Percentiles rank a stretch among this genome's conserved stretches.
These are phyloP conservation scores for Muscicapa striata DNA, from an alignment of 2,797 vertebrate species.

Conservation along the genomic window DNA sequence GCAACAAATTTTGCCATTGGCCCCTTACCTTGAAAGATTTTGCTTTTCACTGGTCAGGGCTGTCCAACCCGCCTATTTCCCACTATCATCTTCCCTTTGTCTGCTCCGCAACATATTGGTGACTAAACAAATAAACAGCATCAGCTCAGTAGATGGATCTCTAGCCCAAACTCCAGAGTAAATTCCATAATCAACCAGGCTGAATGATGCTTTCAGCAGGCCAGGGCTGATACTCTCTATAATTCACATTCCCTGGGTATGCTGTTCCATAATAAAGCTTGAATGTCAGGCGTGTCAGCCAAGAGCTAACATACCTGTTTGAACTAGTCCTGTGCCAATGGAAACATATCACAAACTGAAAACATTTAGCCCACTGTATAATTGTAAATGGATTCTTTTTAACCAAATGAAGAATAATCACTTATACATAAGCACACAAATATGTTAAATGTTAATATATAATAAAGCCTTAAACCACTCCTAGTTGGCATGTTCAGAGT, in stretches of 20 bases:
- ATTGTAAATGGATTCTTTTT: conserved; percentile 71
- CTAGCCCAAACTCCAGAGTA: conserved; percentile 58
- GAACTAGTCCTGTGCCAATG: conserved; percentile 73
- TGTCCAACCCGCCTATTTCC: neutral
- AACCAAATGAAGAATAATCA: conserved; percentile 66
- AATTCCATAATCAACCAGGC: conserved; percentile 75
- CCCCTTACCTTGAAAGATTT: neutral
- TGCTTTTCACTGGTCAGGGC: neutral
- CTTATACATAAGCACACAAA: conserved; percentile 41
- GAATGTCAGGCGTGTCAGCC: conserved; percentile 75
- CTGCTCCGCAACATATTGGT: conserved; percentile 16
- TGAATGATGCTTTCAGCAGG: conserved; percentile 78
- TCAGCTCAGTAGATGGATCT: conserved; percentile 60
- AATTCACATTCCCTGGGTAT: conserved; percentile 75
- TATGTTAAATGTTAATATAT: conserved; percentile 58
- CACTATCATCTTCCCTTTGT: conserved; percentile 43
- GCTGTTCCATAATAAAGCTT: conserved; percentile 71
- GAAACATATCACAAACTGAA: conserved; percentile 69
- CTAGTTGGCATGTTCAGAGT: conserved; percentile 31
- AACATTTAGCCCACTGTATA: conserved; percentile 68
- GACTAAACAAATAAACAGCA: conserved; percentile 66
- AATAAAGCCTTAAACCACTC: conserved; percentile 53
- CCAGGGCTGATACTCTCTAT: conserved; percentile 73
- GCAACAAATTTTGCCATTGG: conserved; percentile 2
- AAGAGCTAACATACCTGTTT: conserved; percentile 76